Conservation (phyloP, 1,140 invertebrate species). For the Anoplophora glabripennis region DNA sequence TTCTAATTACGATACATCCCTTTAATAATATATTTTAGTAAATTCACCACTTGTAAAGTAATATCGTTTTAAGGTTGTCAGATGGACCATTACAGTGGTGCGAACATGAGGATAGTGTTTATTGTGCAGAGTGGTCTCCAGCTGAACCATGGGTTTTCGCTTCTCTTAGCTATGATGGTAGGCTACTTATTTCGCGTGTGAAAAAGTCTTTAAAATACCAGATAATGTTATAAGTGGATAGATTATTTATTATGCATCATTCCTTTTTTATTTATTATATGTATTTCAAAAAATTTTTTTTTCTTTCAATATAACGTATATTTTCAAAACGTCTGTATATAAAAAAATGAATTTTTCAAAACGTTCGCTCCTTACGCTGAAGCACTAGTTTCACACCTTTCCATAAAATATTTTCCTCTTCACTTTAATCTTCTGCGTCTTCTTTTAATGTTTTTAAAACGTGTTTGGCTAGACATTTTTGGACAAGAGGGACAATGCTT, state of each 20-base stretch:
- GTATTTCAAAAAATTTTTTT: no score
- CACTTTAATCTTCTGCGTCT: not conserved
- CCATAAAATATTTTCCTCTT: no score
- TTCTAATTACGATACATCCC: no score
- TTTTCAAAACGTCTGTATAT: no score
- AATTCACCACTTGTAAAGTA: no score
- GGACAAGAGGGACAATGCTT: constrained; percentile 59
- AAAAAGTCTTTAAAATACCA: constrained; percentile 90
- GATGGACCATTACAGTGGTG: constrained; percentile 86
- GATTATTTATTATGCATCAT: constrained; percentile 40
- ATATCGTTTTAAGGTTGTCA: constrained; percentile 55
- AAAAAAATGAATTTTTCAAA: no score
- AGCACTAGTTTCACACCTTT: no score
- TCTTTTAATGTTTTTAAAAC: constrained; percentile 49
- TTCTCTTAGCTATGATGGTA: constrained; percentile 93
- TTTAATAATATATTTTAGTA: no score
- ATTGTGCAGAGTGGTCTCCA: constrained; percentile 94
- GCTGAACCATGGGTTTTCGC: constrained; percentile 98
- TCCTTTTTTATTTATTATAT: not conserved
- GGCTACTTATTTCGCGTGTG: constrained; percentile 89
- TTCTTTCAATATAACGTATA: no score
- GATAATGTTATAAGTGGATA: constrained; percentile 68
- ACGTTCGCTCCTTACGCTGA: no score
- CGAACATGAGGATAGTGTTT: constrained; percentile 98
- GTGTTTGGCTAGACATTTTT: constrained; percentile 60